phyloP scores from a whole-genome alignment of 2,888 invertebrate species.

The Plagodis dolabraria region DNA sequence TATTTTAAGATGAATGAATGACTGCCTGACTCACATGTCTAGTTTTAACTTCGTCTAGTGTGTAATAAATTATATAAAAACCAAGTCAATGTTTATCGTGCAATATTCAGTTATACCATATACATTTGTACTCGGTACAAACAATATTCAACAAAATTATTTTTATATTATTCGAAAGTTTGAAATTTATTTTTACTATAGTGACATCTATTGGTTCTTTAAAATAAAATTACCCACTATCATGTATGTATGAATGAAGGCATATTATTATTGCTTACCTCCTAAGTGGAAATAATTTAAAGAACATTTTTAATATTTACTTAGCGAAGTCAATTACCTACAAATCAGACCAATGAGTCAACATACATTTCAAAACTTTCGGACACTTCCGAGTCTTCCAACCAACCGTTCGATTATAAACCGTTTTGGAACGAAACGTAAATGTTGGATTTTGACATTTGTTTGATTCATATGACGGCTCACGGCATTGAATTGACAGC shows the following conservation, averaged over 20 bases:
- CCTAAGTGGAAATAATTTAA: no score
- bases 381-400: no score
- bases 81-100: background rate
- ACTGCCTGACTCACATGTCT: constrained; percentile 17
- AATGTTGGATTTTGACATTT: constrained; percentile 3
- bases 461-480: background rate
- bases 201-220: constrained; percentile 18
- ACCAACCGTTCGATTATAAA: no score
- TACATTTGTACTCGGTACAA: no score
- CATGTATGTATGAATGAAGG: background rate
- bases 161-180: constrained; percentile 19
- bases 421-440: constrained; percentile 9
- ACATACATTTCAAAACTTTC: no score
- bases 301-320: no score
- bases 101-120: no score
- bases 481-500: background rate
- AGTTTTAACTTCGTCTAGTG: constrained; percentile 15
- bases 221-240: background rate
- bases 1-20: constrained; percentile 49
- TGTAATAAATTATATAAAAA: constrained; percentile 14
- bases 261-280: background rate
- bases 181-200: background rate
- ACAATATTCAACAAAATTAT: constrained; percentile 12
- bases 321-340: no score
- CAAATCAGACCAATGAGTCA: no score